A percentile compares a stretch with the other conserved stretches of the same genome.
phyloP scores from a whole-genome alignment of 2,113 vertebrate genomes.

The Carassius carassius region DNA sequence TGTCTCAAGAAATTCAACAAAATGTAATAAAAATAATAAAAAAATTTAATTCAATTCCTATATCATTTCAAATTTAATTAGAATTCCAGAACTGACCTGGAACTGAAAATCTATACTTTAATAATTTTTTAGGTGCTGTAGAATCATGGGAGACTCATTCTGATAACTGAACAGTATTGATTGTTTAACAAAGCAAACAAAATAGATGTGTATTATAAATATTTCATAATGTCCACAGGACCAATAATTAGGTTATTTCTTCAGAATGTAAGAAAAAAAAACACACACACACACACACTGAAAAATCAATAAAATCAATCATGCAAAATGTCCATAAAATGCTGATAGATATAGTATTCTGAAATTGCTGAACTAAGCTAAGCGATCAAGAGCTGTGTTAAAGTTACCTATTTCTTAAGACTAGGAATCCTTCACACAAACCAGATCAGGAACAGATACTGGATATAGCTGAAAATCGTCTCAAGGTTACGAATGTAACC shows the following conservation, averaged over 20 bases:
- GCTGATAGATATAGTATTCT: not conserved
- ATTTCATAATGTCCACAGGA: not conserved
- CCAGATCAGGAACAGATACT: not conserved
- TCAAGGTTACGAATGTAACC: no score
- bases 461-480: slow-evolving; percentile 3
- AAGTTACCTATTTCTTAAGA: not conserved
- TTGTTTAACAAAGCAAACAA: not conserved
- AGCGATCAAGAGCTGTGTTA: not conserved
- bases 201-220: not conserved
- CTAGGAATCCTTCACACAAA: not conserved
- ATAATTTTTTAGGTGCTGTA: no score
- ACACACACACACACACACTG: no score
- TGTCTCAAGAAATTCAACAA: no score
- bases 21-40: no score
- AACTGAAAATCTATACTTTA: no score
- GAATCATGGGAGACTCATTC: not conserved
- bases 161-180: not conserved
- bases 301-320: not conserved
- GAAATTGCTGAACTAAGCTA: not conserved
- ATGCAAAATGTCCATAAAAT: not conserved
- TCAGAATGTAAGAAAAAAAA: no score
- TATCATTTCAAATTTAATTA: no score
- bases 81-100: no score
- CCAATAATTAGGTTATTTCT: not conserved
- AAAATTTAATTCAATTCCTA: no score